Evolutionary conservation across 2,113 vertebrate species (phyloP).

Genomic region (Proterorhinus semilunaris): DNA sequence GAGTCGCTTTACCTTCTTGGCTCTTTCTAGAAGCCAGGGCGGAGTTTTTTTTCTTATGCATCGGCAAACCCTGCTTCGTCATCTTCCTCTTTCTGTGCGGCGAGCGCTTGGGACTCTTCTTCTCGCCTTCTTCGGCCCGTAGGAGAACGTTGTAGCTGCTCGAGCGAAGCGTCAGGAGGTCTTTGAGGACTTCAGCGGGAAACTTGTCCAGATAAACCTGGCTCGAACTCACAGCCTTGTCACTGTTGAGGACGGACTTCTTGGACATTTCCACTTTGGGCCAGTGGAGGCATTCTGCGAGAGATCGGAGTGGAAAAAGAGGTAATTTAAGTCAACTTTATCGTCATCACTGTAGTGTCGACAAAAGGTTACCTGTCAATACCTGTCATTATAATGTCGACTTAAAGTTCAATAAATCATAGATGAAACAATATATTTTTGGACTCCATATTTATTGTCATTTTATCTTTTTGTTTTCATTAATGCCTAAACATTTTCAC

Average conservation of each 20-base stretch:
- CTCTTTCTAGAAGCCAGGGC: conserved; percentile 31
- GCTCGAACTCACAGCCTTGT: conserved; percentile 66
- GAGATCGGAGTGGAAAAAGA: neutral
- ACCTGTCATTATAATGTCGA: too few relatives aligned
- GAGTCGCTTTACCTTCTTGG: conserved; percentile 55
- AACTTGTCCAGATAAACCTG: conserved; percentile 73
- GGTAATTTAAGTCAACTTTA: too few relatives aligned
- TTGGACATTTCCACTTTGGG: conserved; percentile 85
- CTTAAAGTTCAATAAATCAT: too few relatives aligned
- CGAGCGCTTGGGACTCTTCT: conserved; percentile 48
- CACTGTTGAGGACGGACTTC: conserved; percentile 80
- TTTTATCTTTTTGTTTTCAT: too few relatives aligned
- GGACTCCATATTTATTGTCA: too few relatives aligned
- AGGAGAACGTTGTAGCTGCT: conserved; percentile 86
- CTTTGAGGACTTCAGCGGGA: conserved; percentile 79
- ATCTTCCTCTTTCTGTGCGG: conserved; percentile 59
- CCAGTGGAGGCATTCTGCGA: conserved; percentile 88
- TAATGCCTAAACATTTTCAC: too few relatives aligned
- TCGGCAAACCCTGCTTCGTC: conserved; percentile 27
- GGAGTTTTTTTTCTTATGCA: conserved; percentile 22
- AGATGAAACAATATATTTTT: too few relatives aligned
- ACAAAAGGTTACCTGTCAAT: too few relatives aligned
- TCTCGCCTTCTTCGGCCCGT: conserved; percentile 81
- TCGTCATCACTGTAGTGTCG: too few relatives aligned
- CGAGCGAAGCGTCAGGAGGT: conserved; percentile 83